These are phyloP conservation scores for Dryadula phaetusa DNA, from an alignment of 2,888 invertebrate genomes.

Conservation along the genomic window DNA sequence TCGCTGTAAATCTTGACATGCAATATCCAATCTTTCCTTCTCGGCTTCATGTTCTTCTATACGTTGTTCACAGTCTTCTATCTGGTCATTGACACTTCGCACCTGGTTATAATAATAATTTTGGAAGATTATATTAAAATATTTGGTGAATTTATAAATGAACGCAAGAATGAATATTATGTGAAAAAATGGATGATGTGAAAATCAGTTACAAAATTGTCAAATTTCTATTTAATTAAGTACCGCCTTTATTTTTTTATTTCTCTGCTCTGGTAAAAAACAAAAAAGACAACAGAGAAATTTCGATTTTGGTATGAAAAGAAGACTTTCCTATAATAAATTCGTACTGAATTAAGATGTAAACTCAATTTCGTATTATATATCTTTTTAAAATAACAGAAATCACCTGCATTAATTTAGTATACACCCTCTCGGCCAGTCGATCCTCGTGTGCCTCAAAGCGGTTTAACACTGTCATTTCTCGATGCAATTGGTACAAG, in stretches of 20 bases:
- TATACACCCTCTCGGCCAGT: conserved; percentile 84
- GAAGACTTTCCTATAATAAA: too few species aligned
- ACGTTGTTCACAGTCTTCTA: conserved; percentile 75
- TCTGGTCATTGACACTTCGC: conserved; percentile 80
- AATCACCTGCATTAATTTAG: conserved; percentile 76
- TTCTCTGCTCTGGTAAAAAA: too few species aligned
- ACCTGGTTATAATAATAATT: conserved; percentile 56
- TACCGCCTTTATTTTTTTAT: too few species aligned
- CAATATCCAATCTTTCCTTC: conserved; percentile 59
- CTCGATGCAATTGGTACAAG: conserved; percentile 88
- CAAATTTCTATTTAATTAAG: too few species aligned
- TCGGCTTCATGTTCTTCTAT: conserved; percentile 76
- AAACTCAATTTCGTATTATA: too few species aligned
- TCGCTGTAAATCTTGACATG: conserved; percentile 70
- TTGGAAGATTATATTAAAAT: too few species aligned
- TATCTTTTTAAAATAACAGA: neutral
- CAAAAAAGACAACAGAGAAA: too few species aligned
- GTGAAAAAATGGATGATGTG: too few species aligned
- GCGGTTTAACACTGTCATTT: conserved; percentile 88
- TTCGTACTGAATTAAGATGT: too few species aligned
- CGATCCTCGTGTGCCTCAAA: conserved; percentile 89
- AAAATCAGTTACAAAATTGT: too few species aligned
- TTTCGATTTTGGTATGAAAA: too few species aligned
- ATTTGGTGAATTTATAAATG: neutral
- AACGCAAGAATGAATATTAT: too few species aligned